These are phyloP conservation scores for Perodicticus potto DNA, from an alignment of 2,797 vertebrate genomes.

Conservation along the genomic window DNA sequence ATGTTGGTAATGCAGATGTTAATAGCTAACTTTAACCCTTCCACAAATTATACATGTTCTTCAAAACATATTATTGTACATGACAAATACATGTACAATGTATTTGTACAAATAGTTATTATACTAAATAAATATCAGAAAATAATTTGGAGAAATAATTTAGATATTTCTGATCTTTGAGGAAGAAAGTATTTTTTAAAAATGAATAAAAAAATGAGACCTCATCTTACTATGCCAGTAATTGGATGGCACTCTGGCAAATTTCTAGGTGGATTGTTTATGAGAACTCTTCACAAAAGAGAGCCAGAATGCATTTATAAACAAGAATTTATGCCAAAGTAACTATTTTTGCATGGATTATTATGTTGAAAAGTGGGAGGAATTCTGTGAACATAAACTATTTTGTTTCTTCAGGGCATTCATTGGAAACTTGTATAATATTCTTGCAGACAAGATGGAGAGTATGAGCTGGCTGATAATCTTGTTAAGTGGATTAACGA, in stretches of 20 bases:
- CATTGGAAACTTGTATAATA: conserved; percentile 10
- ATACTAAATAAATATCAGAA: background rate
- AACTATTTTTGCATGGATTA: background rate
- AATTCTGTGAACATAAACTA: conserved; percentile 19
- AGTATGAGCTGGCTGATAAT: conserved; percentile 26
- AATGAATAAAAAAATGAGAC: background rate
- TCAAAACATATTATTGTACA: background rate
- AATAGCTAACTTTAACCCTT: background rate
- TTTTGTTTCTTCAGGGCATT: conserved; percentile 45
- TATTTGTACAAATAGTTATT: too few species aligned
- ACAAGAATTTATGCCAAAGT: background rate
- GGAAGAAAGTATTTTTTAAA: background rate
- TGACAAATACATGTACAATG: background rate
- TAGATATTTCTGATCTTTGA: conserved; percentile 10
- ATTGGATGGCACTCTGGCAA: background rate
- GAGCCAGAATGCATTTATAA: background rate
- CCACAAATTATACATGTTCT: background rate
- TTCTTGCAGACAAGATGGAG: conserved; percentile 37
- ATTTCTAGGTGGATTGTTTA: conserved; percentile 17
- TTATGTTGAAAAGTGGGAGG: background rate
- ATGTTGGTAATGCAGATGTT: background rate
- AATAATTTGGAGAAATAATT: background rate
- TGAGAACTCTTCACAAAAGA: conserved; percentile 5
- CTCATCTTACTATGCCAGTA: background rate
- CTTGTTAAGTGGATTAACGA: conserved; percentile 60